phyloP scores from a whole-genome alignment of 2,888 invertebrate genomes.

The Gerris lacustris region DNA sequence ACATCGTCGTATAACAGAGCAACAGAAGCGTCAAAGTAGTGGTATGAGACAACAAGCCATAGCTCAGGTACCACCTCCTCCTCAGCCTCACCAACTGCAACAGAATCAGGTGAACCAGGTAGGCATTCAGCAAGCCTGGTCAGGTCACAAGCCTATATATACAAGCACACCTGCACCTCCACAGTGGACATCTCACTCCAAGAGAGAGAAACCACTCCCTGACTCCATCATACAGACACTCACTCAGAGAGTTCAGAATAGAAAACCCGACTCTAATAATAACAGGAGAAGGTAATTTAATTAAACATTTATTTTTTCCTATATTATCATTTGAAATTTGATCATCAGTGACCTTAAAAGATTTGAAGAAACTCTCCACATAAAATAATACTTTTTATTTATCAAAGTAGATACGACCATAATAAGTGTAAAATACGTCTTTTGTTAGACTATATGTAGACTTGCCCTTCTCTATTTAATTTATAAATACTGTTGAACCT shows the following conservation, averaged over 20 bases:
- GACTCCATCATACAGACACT: constrained; percentile 57
- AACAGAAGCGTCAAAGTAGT: constrained; percentile 39
- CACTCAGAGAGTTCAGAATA: constrained; percentile 56
- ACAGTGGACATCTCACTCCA: constrained; percentile 11
- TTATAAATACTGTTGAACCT: no score
- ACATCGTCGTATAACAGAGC: constrained; percentile 61
- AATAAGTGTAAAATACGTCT: no score
- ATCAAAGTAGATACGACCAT: no score
- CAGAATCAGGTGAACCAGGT: background rate
- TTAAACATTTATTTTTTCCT: no score
- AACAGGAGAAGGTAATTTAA: constrained; percentile 26
- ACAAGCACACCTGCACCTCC: constrained; percentile 38
- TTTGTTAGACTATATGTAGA: no score
- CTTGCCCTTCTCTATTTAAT: no score
- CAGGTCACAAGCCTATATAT: constrained; percentile 31
- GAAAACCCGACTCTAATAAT: constrained; percentile 31
- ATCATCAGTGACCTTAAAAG: no score
- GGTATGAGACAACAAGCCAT: constrained; percentile 11
- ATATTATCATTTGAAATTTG: no score
- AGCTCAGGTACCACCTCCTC: constrained; percentile 14
- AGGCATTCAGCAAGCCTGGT: background rate
- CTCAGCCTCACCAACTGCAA: constrained; percentile 16
- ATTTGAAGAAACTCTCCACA: no score
- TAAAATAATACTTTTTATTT: no score
- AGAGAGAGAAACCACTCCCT: constrained; percentile 47